A percentile compares a stretch with the other conserved stretches of the same genome.
Conservation (phyloP, 2,797 vertebrate species). For the Dallia pectoralis region DNA sequence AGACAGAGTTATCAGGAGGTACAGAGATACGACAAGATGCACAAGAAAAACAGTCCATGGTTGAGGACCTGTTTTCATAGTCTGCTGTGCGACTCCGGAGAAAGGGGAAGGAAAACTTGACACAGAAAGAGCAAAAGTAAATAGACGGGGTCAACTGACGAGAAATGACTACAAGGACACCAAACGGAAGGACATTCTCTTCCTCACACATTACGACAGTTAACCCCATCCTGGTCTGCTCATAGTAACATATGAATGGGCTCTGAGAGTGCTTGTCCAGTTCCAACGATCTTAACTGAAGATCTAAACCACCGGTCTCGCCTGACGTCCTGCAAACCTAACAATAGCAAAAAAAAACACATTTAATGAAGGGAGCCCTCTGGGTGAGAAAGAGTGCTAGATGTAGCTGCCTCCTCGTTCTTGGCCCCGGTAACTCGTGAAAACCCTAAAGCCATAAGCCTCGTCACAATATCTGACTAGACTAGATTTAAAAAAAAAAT, state of each 20-base stretch:
- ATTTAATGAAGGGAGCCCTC: constrained; percentile 1
- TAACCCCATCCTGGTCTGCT: not conserved
- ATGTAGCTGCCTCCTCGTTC: not conserved
- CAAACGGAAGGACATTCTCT: not conserved
- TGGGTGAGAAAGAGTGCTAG: not conserved
- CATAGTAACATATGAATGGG: not conserved
- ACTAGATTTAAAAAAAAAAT: too few relatives aligned
- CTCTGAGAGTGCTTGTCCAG: not conserved
- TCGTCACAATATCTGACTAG: not conserved
- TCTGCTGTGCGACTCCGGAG: not conserved
- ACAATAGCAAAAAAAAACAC: not conserved
- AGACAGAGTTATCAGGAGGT: too few relatives aligned
- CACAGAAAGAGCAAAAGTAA: not conserved
- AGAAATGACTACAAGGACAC: too few relatives aligned
- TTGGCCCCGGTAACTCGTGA: not conserved
- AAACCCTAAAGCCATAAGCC: not conserved
- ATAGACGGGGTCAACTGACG: not conserved
- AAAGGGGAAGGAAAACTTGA: not conserved
- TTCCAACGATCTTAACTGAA: not conserved
- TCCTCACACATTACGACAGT: not conserved
- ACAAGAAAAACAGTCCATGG: too few relatives aligned
- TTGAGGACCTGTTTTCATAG: not conserved
- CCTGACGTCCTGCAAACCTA: not conserved
- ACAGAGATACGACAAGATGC: too few relatives aligned
- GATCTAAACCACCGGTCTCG: not conserved